These are phyloP conservation scores for Lepus timidus DNA, from an alignment of 2,113 vertebrate genomes.

Conservation along the genomic window DNA sequence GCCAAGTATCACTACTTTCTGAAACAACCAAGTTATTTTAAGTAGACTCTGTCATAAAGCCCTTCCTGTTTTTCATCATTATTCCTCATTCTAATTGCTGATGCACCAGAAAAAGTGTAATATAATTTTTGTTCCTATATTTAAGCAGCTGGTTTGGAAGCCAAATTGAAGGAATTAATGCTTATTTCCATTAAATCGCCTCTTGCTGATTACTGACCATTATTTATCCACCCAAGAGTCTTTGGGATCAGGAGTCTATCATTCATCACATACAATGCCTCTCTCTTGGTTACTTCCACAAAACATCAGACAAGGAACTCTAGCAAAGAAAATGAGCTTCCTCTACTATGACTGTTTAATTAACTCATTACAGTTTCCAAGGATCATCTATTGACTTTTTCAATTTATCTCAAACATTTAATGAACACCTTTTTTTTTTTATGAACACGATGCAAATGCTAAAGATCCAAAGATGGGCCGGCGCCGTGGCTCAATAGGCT, in stretches of 20 bases:
- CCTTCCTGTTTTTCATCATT: not conserved
- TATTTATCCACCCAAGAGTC: not conserved
- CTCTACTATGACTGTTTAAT: slow-evolving; percentile 30
- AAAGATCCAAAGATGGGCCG: not conserved
- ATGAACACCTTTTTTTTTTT: not conserved
- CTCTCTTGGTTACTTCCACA: not conserved
- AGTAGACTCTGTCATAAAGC: not conserved
- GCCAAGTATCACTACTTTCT: not conserved
- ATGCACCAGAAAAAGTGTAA: not conserved
- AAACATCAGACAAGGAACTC: slow-evolving; percentile 1
- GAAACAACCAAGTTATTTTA: not conserved
- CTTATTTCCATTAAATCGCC: not conserved
- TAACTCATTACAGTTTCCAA: not conserved
- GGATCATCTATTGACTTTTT: slow-evolving; percentile 31
- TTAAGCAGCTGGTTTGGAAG: not conserved
- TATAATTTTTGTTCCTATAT: not conserved
- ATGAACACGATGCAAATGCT: not conserved
- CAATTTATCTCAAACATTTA: not conserved
- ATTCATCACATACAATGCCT: not conserved
- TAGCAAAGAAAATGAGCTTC: not conserved
- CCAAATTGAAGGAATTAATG: not conserved
- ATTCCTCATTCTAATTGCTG: not conserved
- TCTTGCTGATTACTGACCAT: not conserved
- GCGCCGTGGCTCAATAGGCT: no score
- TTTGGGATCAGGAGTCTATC: not conserved